Evolutionary conservation across 53 echinoderm and acorn worm species (phyloP).

Genomic region (Paracentrotus lividus): DNA sequence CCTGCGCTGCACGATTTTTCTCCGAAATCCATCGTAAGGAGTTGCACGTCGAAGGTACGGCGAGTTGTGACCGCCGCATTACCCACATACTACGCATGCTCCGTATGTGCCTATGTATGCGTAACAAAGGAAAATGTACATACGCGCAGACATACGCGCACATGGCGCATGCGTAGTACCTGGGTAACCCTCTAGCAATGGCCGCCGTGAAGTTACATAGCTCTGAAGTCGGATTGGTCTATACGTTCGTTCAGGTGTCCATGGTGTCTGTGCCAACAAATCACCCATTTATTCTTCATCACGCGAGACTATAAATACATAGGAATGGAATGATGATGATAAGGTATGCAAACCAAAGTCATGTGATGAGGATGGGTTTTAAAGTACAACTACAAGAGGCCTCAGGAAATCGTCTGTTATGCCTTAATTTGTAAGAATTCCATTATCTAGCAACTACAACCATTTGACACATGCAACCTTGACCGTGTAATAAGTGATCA

Average conservation of each 20-base stretch:
- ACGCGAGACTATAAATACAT: constrained; percentile 28
- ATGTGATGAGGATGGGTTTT: constrained; percentile 14
- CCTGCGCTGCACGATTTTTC: no score
- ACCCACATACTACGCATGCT: no score
- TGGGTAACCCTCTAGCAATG: no score
- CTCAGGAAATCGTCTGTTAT: background rate
- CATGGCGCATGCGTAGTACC: no score
- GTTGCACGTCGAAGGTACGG: no score
- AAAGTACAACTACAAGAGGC: background rate
- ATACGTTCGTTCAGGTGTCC: constrained; percentile 32
- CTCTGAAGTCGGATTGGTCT: no score
- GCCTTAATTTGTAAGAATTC: background rate
- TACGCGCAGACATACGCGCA: no score
- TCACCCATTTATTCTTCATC: constrained; percentile 15
- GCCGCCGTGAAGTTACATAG: no score
- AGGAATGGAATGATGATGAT: constrained; percentile 16
- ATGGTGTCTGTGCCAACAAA: constrained; percentile 10
- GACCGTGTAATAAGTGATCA: background rate
- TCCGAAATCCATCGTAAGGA: no score
- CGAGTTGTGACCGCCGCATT: no score
- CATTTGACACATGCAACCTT: background rate
- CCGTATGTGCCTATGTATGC: no score
- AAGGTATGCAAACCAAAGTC: background rate
- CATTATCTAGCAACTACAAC: background rate
- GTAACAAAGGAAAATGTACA: no score